A percentile compares a stretch with the other conserved stretches of the same genome.
These are phyloP conservation scores for Saimiri boliviensis DNA, from an alignment of 2,113 vertebrate species.

Conservation along the genomic window DNA sequence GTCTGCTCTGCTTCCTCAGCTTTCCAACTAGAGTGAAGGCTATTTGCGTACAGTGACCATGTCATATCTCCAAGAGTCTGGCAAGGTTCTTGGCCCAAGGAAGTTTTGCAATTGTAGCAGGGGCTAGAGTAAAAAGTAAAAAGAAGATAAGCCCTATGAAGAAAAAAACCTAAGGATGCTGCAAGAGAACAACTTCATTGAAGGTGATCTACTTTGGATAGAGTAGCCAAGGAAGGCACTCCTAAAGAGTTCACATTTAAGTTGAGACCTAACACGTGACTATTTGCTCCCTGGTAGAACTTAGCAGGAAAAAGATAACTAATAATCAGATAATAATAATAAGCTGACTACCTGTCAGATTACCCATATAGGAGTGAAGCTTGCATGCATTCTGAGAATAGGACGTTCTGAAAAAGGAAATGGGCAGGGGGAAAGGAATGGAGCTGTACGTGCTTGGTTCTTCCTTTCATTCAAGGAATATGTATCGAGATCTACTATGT, in stretches of 20 bases:
- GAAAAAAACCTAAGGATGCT: neutral
- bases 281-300: neutral
- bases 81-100: neutral
- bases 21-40: neutral
- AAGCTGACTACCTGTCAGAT: too few relatives aligned
- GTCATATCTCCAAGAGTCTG: neutral
- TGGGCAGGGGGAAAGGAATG: neutral
- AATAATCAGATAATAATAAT: too few relatives aligned
- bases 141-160: neutral
- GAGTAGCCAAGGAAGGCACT: neutral
- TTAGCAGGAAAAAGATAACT: neutral
- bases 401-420: neutral
- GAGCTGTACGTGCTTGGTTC: neutral
- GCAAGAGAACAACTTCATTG: neutral
- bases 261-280: neutral
- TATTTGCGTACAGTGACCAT: neutral
- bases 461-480: neutral
- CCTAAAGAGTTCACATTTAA: neutral
- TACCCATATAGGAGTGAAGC: too few relatives aligned
- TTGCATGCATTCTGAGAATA: neutral
- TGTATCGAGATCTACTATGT: neutral
- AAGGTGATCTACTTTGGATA: neutral
- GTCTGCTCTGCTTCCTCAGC: neutral
- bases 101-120: neutral
- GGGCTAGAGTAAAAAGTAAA: neutral